A percentile compares a stretch with the other conserved stretches of the same genome.
Conservation (phyloP, 2,113 vertebrate species). For the Pseudopodoces humilis region DNA sequence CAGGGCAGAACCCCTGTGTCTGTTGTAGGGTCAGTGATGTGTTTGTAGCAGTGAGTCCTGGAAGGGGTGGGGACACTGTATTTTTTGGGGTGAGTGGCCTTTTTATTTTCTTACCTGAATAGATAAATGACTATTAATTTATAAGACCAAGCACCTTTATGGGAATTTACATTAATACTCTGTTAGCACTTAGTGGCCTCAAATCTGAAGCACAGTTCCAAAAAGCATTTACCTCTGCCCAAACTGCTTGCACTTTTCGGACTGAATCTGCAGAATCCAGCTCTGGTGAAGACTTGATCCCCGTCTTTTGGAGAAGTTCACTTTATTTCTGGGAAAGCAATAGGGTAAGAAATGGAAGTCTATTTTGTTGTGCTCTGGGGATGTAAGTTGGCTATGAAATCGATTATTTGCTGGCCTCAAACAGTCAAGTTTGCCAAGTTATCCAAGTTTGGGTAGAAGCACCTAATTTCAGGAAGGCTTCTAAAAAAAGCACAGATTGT, state of each 20-base stretch:
- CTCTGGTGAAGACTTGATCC: neutral
- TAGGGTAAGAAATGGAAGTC: neutral
- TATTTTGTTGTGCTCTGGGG: neutral
- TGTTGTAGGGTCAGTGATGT: neutral
- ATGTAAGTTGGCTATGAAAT: neutral
- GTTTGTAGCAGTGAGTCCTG: neutral
- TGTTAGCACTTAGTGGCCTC: neutral
- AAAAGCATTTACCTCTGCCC: neutral
- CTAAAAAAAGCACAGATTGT: conserved; percentile 5
- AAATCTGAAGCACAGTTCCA: neutral
- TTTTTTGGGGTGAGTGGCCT: neutral
- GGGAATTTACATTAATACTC: neutral
- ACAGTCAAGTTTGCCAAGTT: neutral
- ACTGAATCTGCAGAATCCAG: neutral
- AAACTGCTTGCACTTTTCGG: neutral
- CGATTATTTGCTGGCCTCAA: neutral
- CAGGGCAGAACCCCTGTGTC: neutral
- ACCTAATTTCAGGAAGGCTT: conserved; percentile 3
- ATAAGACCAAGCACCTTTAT: neutral
- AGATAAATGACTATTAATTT: neutral
- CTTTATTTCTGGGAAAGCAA: neutral
- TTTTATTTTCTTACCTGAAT: neutral
- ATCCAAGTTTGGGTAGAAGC: neutral
- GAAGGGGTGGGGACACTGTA: neutral
- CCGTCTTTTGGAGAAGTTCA: neutral